Base-by-base conservation (phyloP, 2,888 invertebrate genomes). In the Volucella zonaria region DNA sequence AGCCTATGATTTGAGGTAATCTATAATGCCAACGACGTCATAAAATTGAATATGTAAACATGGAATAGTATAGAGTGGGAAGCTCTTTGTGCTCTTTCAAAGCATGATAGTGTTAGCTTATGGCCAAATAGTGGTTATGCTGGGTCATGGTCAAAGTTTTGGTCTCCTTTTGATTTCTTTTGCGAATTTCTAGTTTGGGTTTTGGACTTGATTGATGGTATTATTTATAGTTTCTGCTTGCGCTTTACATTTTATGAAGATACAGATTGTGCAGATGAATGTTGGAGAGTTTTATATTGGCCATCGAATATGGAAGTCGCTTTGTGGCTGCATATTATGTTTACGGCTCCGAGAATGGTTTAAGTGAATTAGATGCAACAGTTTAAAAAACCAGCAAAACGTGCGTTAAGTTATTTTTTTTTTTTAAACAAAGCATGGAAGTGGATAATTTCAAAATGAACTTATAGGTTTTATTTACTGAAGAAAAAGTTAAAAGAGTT, bases 101-200 rank as follows among this genome's bases (percentile, higher is more conserved):
- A 58, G 61, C 51, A 58, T 49, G 59, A 51, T 18, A 11, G 18
- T 51, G 54, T 45, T 51, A 38, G 45, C 51, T 40, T 14, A 64
- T 59, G 49, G 56, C 8, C 58, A n/a, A 14, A 52, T 58, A 8
- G 59, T 12, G 62, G 45, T 70, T 78, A 23, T 54, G 73, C 15
- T 74, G 58, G 79, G 82, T 74, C 82, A 79, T 56, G 82, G 79
- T 67, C 79, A 70, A 64, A 23, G 18, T 59, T 54, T 74, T 23
- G 12, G 43, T 43, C 31, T 31, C n/a, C 10, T 3, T 11, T 64
- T 42, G 51, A 47, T 56, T 59, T 42, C 11, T 66, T 9, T 18
- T 40, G 42, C 14, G 49, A 66, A 75, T 49, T 61, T 38, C 52
- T 15, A n/a, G 18, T 66, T 59, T 66, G 38, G 38, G 38, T 43